Percentiles rank a stretch among this genome's conserved stretches.
Conservation (phyloP, 2,888 invertebrate genomes). For the Drosophila siamana region DNA sequence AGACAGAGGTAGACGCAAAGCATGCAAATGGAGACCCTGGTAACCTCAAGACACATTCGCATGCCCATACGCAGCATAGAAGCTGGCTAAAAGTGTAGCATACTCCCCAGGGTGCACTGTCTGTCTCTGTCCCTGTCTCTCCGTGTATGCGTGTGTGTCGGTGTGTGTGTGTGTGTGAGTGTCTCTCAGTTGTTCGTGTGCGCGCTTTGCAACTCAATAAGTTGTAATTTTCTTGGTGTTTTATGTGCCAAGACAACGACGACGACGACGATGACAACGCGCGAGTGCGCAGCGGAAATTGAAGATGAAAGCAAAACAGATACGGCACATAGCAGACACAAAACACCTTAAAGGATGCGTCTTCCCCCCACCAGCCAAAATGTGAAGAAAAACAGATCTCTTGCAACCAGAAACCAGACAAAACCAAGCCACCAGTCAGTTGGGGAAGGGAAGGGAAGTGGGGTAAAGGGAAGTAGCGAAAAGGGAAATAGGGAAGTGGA, state of each 20-base stretch:
- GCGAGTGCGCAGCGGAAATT: slow-evolving; percentile 73
- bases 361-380: slow-evolving; percentile 2
- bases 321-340: slow-evolving; percentile 53
- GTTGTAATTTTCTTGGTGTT: slow-evolving; percentile 74
- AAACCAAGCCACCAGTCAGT: slow-evolving; percentile 6
- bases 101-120: slow-evolving; percentile 53
- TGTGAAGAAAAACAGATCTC: slow-evolving; percentile 1
- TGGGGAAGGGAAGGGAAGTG: not conserved
- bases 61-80: slow-evolving; percentile 27
- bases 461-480: not conserved
- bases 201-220: slow-evolving; percentile 75
- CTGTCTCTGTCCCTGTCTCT: slow-evolving; percentile 25
- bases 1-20: slow-evolving; percentile 38
- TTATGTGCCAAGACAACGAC: slow-evolving; percentile 50
- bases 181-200: slow-evolving; percentile 17
- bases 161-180: slow-evolving; percentile 10
- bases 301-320: slow-evolving; percentile 75
- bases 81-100: slow-evolving; percentile 41
- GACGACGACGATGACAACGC: slow-evolving; percentile 32
- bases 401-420: slow-evolving; percentile 24
- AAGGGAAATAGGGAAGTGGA: not conserved
- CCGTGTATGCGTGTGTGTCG: slow-evolving; percentile 10
- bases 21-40: slow-evolving; percentile 63
- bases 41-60: slow-evolving; percentile 32
- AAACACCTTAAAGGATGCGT: slow-evolving; percentile 68